Conservation (phyloP, 2,113 vertebrate species). For the Sarotherodon lohbergeri region DNA sequence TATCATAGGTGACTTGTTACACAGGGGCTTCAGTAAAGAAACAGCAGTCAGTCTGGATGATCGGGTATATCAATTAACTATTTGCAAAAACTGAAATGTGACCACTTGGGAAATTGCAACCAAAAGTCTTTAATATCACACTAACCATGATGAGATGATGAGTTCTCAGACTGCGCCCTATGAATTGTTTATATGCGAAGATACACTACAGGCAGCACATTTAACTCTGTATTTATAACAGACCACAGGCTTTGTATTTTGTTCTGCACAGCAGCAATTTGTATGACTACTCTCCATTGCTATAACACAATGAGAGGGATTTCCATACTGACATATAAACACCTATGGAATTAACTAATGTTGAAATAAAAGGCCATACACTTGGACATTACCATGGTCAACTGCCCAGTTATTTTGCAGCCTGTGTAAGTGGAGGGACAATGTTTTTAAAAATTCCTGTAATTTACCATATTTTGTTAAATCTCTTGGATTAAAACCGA, state of each 20-base stretch:
- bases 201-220: not conserved
- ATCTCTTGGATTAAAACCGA: not conserved
- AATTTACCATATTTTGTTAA: not conserved
- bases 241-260: not conserved
- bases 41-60: not conserved
- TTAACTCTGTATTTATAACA: not conserved
- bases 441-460: not conserved
- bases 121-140: not conserved
- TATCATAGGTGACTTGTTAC: not conserved
- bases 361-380: not conserved
- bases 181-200: not conserved
- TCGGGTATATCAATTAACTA: fast-evolving
- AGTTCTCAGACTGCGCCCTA: not conserved
- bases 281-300: not conserved
- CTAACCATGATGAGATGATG: not conserved
- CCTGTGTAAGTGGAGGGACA: not conserved
- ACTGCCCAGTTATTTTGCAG: not conserved
- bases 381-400: not conserved
- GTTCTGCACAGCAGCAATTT: not conserved
- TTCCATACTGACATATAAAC: not conserved
- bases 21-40: not conserved
- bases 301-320: not conserved
- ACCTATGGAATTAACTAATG: not conserved
- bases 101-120: not conserved
- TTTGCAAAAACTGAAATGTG: not conserved